Evolutionary conservation across 1,140 invertebrate species (phyloP).

Genomic region (Cydia fagiglandana): DNA sequence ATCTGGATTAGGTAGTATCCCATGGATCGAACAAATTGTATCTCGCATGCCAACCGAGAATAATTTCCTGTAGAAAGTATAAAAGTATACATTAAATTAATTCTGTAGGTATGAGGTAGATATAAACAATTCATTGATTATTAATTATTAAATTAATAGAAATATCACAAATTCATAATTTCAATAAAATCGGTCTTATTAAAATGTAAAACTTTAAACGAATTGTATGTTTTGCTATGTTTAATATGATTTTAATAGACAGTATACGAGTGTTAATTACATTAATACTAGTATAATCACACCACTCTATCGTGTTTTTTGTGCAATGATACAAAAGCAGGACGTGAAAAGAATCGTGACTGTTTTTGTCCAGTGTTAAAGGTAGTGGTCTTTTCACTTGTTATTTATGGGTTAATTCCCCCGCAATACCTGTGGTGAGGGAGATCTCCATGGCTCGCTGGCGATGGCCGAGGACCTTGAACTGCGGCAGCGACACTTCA

Average conservation of each 20-base stretch:
- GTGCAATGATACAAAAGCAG: slow-evolving; percentile 77
- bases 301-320: slow-evolving; percentile 67
- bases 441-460: slow-evolving; percentile 95
- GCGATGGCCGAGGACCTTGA: slow-evolving; percentile 94
- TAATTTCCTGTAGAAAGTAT: slow-evolving; percentile 91
- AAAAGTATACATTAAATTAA: not conserved
- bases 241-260: not conserved
- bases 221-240: not conserved
- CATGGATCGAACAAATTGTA: slow-evolving; percentile 98
- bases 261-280: not conserved
- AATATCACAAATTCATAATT: slow-evolving; percentile 14
- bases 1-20: slow-evolving; percentile 99
- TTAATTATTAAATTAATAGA: slow-evolving; percentile 34
- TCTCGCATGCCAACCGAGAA: slow-evolving; percentile 97
- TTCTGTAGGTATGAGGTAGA: not conserved
- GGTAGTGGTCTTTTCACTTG: slow-evolving; percentile 54
- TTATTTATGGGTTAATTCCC: slow-evolving; percentile 47
- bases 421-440: slow-evolving; percentile 90
- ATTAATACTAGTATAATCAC: slow-evolving; percentile 44
- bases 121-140: slow-evolving; percentile 9
- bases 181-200: not conserved
- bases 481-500: slow-evolving; percentile 96
- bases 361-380: slow-evolving; percentile 74
- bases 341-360: slow-evolving; percentile 76
- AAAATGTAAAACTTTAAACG: not conserved